Evolutionary conservation across 64 coral and sea anemone species (phyloP), one percentile per base, ranked within the genome.

Genomic region (Pocillopora verrucosa): DNA sequence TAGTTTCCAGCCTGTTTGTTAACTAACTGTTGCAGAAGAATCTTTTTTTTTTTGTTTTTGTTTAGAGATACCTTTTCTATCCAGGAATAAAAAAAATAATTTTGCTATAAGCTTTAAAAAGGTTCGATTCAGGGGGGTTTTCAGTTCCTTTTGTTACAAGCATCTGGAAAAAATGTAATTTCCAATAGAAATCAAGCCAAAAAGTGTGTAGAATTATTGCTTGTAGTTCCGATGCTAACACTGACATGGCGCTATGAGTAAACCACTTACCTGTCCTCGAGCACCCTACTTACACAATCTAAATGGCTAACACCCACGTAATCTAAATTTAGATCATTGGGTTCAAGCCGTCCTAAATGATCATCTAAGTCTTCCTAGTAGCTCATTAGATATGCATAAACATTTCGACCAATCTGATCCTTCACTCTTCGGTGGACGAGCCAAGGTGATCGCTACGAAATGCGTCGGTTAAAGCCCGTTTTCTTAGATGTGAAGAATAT

Each of bases 401-500:
- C 68, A 59, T 58, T 59, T 87, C 84, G 51, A 87, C 84, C 84
- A 87, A 87, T 87, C 41, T 74, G 58, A 86, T 86, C 63, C 65
- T 20, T 86, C 45, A 58, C 64, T 67, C 16, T 19, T 67, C 64
- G 64, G 64, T 67, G 17, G 5, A 67, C 64, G 19, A 67, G 64
- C 64, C 64, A 16, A 16, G 16, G 22, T 7, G 6, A 67, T 20
- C 22, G 64, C 64, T 20, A 20, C 17, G 64, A 87, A 73, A 88
- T 88, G 86, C 72, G 72, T 88, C 36, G 72, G 20, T 88, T 88
- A 77, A 88, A 88, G 76, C 59, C 87, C 0, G 58, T 88, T 61
- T 88, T 34, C n/a, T 35, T 88, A 1, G 77, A 88, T 59, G 87
- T 88, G 30, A 76, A 88, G 57, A 88, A 88, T 88, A 88, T 88